Evolutionary conservation across 2,888 invertebrate genomes (phyloP).

Genomic region (Cryptus armator): DNA sequence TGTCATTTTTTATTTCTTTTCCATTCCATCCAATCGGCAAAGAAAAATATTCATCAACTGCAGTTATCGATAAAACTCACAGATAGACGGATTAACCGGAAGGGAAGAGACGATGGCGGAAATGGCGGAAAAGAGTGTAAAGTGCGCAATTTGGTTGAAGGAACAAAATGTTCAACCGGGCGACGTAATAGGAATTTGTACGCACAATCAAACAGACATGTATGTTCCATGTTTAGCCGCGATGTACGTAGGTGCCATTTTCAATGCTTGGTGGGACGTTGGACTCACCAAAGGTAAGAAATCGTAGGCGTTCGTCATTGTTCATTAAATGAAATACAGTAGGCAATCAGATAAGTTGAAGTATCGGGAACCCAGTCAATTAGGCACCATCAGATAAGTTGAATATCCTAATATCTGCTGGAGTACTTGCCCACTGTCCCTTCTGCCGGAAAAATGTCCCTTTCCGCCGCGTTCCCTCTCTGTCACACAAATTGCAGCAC

Average conservation of each 20-base stretch:
- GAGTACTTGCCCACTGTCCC: too few species aligned
- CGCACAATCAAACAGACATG: neutral
- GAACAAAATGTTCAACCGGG: constrained; percentile 40
- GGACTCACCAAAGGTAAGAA: constrained; percentile 73
- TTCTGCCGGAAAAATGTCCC: too few species aligned
- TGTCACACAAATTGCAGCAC: too few species aligned
- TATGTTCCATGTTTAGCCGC: neutral
- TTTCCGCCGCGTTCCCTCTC: too few species aligned
- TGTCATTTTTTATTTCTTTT: constrained; percentile 23
- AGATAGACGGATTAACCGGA: constrained; percentile 76
- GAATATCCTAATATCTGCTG: too few species aligned
- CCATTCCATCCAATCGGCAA: neutral
- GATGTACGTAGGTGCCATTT: neutral
- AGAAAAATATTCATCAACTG: neutral
- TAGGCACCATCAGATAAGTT: too few species aligned
- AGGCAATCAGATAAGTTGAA: too few species aligned
- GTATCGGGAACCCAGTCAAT: too few species aligned
- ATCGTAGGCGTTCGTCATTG: neutral
- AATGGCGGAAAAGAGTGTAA: constrained; percentile 74
- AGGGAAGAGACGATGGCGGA: constrained; percentile 72
- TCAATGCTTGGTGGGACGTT: constrained; percentile 76
- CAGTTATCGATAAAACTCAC: neutral
- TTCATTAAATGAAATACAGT: too few species aligned
- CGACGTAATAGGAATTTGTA: neutral
- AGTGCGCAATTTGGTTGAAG: constrained; percentile 79